phyloP scores from a whole-genome alignment of 2,888 invertebrate genomes.

The Drosophila parthenogenetica region DNA sequence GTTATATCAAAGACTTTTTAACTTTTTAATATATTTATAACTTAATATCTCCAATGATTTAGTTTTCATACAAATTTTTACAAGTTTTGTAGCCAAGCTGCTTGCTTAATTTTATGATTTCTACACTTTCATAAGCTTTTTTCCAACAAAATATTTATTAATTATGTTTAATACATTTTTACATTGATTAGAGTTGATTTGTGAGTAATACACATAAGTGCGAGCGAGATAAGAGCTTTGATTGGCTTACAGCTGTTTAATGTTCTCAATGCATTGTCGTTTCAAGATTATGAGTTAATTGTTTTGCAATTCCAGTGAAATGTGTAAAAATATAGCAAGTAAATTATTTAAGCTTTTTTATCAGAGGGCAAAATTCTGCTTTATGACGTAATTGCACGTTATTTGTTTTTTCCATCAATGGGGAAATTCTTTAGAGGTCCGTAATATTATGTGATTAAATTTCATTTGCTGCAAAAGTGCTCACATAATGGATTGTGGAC shows the following conservation, averaged over 20 bases:
- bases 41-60: no score
- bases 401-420: constrained; percentile 7
- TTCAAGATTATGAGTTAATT: constrained; percentile 9
- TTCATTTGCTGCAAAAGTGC: constrained; percentile 43
- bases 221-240: no score
- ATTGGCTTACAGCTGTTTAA: neutral
- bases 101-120: no score
- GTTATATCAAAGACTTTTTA: no score
- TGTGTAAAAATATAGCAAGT: constrained; percentile 6
- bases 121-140: no score
- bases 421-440: neutral
- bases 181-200: no score
- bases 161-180: no score
- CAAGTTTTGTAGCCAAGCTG: no score
- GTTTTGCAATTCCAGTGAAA: constrained; percentile 2
- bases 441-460: constrained; percentile 56
- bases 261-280: neutral
- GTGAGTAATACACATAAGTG: no score
- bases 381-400: constrained; percentile 7
- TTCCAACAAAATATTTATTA: no score
- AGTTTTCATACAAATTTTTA: no score
- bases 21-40: no score
- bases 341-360: neutral
- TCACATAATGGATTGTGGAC: constrained; percentile 54
- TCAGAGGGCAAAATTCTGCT: neutral